Percentiles rank a stretch among this genome's conserved stretches.
phyloP scores from a whole-genome alignment of 2,797 vertebrate species.

The Lagorchestes hirsutus region DNA sequence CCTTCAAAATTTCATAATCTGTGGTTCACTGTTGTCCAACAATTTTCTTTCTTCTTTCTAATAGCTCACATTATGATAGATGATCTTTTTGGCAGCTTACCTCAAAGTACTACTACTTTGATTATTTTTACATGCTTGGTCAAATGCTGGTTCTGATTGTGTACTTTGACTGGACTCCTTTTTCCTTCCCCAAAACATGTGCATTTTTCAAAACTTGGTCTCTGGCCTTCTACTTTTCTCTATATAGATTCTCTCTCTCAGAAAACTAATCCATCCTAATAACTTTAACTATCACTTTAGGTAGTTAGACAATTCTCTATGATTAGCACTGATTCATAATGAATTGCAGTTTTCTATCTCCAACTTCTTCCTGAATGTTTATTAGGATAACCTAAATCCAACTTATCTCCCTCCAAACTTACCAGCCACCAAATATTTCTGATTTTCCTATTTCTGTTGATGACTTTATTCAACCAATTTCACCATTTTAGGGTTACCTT shows the following conservation, averaged over 20 bases:
- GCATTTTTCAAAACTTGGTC: background rate
- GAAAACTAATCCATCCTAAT: background rate
- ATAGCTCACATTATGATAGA: background rate
- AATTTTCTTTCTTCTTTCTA: background rate
- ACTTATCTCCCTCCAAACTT: background rate
- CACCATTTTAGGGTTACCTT: background rate
- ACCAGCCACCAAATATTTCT: background rate
- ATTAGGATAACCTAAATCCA: background rate
- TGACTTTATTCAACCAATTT: background rate
- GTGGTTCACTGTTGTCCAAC: background rate
- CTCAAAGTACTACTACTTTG: background rate
- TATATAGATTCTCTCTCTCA: background rate
- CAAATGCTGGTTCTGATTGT: background rate
- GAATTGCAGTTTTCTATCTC: background rate
- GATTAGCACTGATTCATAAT: background rate
- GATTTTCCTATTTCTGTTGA: background rate
- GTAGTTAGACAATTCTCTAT: background rate
- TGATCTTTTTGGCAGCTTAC: background rate
- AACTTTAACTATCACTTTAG: background rate
- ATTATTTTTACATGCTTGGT: background rate
- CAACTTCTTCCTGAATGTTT: background rate
- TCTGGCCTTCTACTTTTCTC: background rate
- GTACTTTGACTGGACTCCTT: background rate
- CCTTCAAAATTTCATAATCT: background rate
- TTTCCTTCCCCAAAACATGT: background rate